A percentile compares a stretch with the other conserved stretches of the same genome.
Conservation (phyloP, 2,888 invertebrate species). For the Ypsolopha sequella region DNA sequence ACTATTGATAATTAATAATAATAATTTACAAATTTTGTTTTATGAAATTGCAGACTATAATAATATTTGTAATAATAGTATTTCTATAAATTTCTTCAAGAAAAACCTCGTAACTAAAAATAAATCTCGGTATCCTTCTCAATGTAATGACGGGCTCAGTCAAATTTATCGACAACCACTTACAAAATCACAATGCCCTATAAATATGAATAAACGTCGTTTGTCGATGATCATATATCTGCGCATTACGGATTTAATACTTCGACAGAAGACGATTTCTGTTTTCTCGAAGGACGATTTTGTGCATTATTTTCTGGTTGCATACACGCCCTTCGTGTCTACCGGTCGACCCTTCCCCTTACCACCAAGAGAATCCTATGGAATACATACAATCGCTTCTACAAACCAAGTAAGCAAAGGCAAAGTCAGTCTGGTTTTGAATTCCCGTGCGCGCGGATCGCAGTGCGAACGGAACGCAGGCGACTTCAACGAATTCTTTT, state of each 20-base stretch:
- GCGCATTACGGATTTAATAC: constrained; percentile 35
- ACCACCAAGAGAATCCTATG: constrained; percentile 63
- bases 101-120: no score
- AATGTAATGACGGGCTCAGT: no score
- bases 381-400: constrained; percentile 45
- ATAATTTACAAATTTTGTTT: no score
- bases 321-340: constrained; percentile 60
- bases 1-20: no score
- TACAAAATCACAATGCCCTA: no score
- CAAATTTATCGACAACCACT: no score
- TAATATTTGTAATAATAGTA: no score
- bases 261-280: constrained; percentile 35
- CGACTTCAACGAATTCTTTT: constrained; percentile 19
- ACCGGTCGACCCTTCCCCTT: constrained; percentile 58
- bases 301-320: constrained; percentile 46
- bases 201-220: no score
- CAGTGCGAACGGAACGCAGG: constrained; percentile 33
- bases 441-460: constrained; percentile 57
- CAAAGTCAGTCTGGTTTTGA: constrained; percentile 65
- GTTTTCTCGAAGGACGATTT: constrained; percentile 46
- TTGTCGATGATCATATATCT: constrained; percentile 35
- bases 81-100: no score
- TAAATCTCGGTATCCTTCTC: no score
- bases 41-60: no score
- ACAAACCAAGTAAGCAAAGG: constrained; percentile 11